A percentile compares a stretch with the other conserved stretches of the same genome.
These are phyloP conservation scores for Leucania comma DNA, from an alignment of 2,888 invertebrate genomes.

Conservation along the genomic window DNA sequence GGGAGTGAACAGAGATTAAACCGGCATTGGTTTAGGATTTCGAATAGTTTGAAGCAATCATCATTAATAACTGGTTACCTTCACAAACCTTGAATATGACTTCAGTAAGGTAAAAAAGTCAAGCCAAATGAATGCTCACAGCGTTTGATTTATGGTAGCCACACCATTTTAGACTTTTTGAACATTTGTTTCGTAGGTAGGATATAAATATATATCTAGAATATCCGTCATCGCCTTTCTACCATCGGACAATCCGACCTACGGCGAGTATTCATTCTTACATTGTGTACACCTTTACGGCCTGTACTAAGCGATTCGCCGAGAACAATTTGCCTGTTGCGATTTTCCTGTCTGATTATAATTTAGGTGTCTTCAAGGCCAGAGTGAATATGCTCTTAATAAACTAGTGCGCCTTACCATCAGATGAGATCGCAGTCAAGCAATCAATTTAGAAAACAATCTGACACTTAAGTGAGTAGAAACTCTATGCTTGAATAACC, in stretches of 20 bases:
- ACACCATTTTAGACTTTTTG: not conserved
- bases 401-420: too few relatives aligned
- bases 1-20: constrained; percentile 23
- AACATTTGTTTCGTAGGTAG: not conserved
- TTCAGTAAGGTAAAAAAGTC: not conserved
- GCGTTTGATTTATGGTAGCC: not conserved
- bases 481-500: not conserved
- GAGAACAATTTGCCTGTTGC: too few relatives aligned
- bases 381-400: too few relatives aligned
- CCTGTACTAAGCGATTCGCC: too few relatives aligned
- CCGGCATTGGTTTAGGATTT: constrained; percentile 7
- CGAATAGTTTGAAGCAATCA: not conserved
- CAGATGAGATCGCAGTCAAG: too few relatives aligned
- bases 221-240: too few relatives aligned
- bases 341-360: too few relatives aligned
- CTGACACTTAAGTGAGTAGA: not conserved
- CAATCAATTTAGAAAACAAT: not conserved
- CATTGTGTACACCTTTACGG: too few relatives aligned
- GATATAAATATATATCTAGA: not conserved
- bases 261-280: too few relatives aligned
- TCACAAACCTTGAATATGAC: not conserved
- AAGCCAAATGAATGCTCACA: not conserved
- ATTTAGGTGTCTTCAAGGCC: too few relatives aligned
- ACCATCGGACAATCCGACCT: too few relatives aligned
- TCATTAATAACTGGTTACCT: not conserved